A percentile compares a stretch with the other conserved stretches of the same genome.
phyloP scores from a whole-genome alignment of 2,113 vertebrate genomes.

The Donacobius atricapilla region DNA sequence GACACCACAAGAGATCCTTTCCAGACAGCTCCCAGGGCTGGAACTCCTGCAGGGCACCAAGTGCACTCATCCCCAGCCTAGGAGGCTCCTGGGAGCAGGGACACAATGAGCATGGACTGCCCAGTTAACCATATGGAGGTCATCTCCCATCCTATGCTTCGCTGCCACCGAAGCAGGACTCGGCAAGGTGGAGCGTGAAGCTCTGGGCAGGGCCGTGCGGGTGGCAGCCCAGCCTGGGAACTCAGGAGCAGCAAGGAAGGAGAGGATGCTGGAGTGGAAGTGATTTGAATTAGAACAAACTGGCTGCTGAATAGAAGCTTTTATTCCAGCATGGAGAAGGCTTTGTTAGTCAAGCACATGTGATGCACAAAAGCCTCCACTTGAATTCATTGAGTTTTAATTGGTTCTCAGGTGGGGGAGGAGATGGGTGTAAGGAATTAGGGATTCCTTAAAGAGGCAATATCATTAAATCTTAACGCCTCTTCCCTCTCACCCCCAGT shows the following conservation, averaged over 20 bases:
- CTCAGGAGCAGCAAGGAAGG: constrained; percentile 54
- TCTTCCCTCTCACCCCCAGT: constrained; percentile 35
- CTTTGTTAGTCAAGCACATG: constrained; percentile 81
- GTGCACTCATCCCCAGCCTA: background rate
- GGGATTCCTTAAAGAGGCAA: constrained; percentile 78
- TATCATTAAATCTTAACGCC: constrained; percentile 63
- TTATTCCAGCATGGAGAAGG: constrained; percentile 77
- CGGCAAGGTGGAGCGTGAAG: constrained; percentile 45
- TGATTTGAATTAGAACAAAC: constrained; percentile 79
- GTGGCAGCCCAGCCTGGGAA: constrained; percentile 69
- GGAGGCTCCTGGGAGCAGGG: background rate
- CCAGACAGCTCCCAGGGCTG: background rate
- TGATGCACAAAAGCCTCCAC: constrained; percentile 82
- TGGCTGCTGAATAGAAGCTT: constrained; percentile 80
- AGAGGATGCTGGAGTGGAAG: constrained; percentile 75
- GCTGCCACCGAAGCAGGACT: background rate
- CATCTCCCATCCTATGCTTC: background rate
- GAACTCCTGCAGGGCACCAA: background rate
- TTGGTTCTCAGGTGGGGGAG: constrained; percentile 86
- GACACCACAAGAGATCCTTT: background rate
- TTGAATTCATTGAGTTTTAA: constrained; percentile 83
- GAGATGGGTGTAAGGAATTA: constrained; percentile 75
- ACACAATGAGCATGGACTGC: background rate
- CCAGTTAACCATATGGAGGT: background rate
- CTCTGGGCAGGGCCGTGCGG: background rate